phyloP scores from a whole-genome alignment of 2,113 vertebrate genomes.

The Balaeniceps rex region DNA sequence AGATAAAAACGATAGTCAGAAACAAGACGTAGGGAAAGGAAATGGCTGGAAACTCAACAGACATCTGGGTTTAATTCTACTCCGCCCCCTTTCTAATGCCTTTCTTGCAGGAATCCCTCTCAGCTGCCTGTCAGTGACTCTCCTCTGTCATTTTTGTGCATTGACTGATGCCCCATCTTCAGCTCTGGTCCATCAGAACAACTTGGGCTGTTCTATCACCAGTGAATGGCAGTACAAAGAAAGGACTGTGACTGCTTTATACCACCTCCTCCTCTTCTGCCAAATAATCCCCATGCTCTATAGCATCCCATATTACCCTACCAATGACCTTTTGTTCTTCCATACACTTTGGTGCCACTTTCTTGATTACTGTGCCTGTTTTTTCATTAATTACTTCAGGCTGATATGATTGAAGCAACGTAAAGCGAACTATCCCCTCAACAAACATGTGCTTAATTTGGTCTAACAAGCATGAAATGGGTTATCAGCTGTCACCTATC shows the following conservation, averaged over 20 bases:
- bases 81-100: background rate
- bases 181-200: background rate
- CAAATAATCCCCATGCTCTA: background rate
- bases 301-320: background rate
- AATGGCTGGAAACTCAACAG: background rate
- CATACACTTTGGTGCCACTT: background rate
- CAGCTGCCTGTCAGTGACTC: background rate
- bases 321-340: background rate
- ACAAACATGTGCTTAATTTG: background rate
- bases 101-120: background rate
- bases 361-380: background rate
- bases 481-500: background rate
- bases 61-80: background rate
- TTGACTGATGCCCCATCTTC: background rate
- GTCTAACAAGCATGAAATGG: background rate
- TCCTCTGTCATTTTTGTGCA: background rate
- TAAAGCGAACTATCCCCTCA: background rate
- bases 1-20: background rate
- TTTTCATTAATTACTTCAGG: background rate
- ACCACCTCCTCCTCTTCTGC: background rate
- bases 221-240: background rate
- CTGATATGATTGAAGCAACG: background rate
- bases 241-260: background rate
- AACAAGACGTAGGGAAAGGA: background rate
- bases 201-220: background rate